Base-by-base conservation (phyloP, 1,140 invertebrate species). In the Mya arenaria region DNA sequence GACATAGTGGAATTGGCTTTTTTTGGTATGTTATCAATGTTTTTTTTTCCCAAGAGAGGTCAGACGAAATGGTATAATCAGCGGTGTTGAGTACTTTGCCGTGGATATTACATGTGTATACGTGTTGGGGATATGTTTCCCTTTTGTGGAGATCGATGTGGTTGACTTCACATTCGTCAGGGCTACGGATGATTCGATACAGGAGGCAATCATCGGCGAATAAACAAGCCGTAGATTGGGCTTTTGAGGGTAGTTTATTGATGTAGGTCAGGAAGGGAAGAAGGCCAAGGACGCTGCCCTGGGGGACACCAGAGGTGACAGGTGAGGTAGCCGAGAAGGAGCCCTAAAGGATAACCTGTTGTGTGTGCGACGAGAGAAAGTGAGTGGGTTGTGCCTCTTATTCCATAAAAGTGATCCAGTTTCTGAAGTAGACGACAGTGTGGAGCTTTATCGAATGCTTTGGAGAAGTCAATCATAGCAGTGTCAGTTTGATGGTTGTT, bases 1-100 rank as follows among this genome's bases (percentile, higher is more conserved):
- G 65, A 68, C 65, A 68, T 68, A n/a, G 65, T 68, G 34, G 65
- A 68, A 68, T 68, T 41, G 4, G 65, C 65, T 34, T 68, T 41
- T 41, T 37, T 37, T 13, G 65, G 37, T 15, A 68, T 41, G 37
- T 37, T 68, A 23, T n/a, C n/a, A n/a, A n/a, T n/a, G n/a, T n/a
- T n/a, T n/a, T 68, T 37, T 68, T 68, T 68, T n/a, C n/a, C 65
- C 65, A 68, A 23, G 65, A 39, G 37, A 68, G 58, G 30, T 62
- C 30, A 15, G 4, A 2, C 3, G 58, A 62, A 4, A 25, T 62
- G 23, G 58, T 62, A 6, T n/a, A n/a, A n/a, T n/a, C n/a, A n/a
- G n/a, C n/a, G n/a, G n/a, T n/a, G n/a, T n/a, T n/a, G n/a, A n/a
- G n/a, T n/a, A n/a, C n/a, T n/a, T n/a, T n/a, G n/a, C n/a, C n/a